Conservation (phyloP, 2,888 invertebrate species). For the Deilephila elpenor region DNA sequence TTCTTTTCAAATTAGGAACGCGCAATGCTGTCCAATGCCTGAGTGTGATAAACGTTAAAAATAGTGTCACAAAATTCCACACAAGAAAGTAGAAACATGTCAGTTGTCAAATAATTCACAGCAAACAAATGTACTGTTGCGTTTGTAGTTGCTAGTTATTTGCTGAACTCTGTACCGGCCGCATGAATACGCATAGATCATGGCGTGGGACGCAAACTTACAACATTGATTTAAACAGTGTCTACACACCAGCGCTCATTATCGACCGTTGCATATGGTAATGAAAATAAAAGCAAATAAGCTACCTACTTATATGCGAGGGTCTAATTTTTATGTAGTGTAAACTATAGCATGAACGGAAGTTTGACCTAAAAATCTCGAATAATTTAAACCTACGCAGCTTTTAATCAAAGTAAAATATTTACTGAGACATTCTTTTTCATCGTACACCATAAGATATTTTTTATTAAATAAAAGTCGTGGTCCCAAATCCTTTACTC, state of each 20-base stretch:
- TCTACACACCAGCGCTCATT: constrained; percentile 9
- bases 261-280: constrained; percentile 7
- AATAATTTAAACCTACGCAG: background rate
- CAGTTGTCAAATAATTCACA: constrained; percentile 18
- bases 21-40: background rate
- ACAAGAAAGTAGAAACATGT: background rate
- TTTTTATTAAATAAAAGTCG: too few relatives aligned
- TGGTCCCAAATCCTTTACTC: too few relatives aligned
- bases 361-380: background rate
- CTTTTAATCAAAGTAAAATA: too few relatives aligned
- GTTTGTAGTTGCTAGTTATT: constrained; percentile 15
- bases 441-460: too few relatives aligned
- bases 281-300: constrained; percentile 12
- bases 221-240: constrained; percentile 19
- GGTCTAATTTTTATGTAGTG: background rate
- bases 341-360: background rate
- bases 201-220: constrained; percentile 20
- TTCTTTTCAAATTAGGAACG: too few relatives aligned
- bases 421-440: too few relatives aligned
- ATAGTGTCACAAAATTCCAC: background rate
- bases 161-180: constrained; percentile 12
- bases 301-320: background rate
- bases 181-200: constrained; percentile 18
- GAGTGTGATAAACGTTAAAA: background rate
- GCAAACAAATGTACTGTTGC: constrained; percentile 21